Evolutionary conservation across 2,888 invertebrate genomes (phyloP).

Genomic region (Pemphredon lugubris): DNA sequence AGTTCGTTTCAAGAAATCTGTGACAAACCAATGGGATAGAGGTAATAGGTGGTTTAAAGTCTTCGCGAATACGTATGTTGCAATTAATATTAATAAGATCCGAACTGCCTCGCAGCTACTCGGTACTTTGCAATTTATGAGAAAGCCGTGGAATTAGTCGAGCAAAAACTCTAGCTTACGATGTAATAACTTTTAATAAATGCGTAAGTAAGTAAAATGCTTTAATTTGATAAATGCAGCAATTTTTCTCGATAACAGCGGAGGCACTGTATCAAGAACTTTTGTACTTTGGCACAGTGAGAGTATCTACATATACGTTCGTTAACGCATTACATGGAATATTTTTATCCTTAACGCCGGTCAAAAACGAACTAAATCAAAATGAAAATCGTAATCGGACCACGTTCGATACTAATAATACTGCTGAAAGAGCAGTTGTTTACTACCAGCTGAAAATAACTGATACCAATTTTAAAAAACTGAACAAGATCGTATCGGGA

Average conservation of each 20-base stretch:
- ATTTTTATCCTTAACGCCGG: constrained; percentile 19
- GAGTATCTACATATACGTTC: no score
- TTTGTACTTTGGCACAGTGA: not conserved
- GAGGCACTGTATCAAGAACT: not conserved
- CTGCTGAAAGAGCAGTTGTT: no score
- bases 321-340: not conserved
- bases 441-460: no score
- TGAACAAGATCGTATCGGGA: no score
- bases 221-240: not conserved
- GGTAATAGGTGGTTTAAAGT: not conserved
- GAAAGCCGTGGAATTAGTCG: constrained; percentile 8
- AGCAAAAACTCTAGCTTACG: not conserved
- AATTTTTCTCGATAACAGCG: not conserved
- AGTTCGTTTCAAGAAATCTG: no score
- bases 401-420: not conserved
- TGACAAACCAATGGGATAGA: not conserved
- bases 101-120: not conserved
- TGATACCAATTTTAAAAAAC: no score
- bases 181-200: constrained; percentile 10
- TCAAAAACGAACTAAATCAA: constrained; percentile 12
- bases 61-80: not conserved
- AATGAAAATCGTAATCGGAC: constrained; percentile 8
- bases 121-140: constrained; percentile 9
- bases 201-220: not conserved
- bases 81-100: constrained; percentile 8